phyloP scores from a whole-genome alignment of 2,888 invertebrate genomes.

The Torymus texanus region DNA sequence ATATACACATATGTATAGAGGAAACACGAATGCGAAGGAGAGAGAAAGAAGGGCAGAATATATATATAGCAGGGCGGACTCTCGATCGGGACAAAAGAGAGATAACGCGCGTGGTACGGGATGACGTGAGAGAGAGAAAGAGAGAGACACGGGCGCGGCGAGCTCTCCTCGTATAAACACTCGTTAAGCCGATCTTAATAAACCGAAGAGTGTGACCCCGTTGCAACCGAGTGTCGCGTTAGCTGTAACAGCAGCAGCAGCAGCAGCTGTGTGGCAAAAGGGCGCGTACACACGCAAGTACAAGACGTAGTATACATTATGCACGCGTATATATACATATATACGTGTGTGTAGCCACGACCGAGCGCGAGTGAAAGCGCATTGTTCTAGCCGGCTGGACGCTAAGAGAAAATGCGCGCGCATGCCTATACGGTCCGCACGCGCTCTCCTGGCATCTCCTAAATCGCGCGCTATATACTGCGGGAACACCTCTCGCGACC shows the following conservation, averaged over 20 bases:
- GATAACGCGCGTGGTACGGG: not conserved
- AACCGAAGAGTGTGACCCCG: slow-evolving; percentile 41
- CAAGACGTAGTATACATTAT: slow-evolving; percentile 5
- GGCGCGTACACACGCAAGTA: slow-evolving; percentile 9
- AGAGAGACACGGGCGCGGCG: slow-evolving; percentile 43
- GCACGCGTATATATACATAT: not conserved
- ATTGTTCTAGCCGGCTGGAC: slow-evolving; percentile 25
- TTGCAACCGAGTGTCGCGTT: slow-evolving; percentile 19
- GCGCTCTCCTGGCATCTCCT: no score
- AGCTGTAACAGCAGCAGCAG: not conserved
- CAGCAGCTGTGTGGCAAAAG: slow-evolving; percentile 17
- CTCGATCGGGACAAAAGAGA: slow-evolving; percentile 5
- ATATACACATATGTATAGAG: no score
- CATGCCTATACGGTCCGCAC: no score
- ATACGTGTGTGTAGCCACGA: not conserved
- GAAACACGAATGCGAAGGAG: no score
- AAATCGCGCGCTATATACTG: no score
- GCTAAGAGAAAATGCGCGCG: not conserved
- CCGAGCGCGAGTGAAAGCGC: slow-evolving; percentile 51
- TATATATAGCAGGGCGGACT: not conserved
- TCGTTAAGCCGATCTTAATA: slow-evolving; percentile 48
- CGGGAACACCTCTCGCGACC: no score
- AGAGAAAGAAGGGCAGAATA: not conserved
- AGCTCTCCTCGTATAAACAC: slow-evolving; percentile 38
- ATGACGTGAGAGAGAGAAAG: not conserved